Base-by-base conservation (phyloP, 2,888 invertebrate genomes). In the Pachymerium ferrugineum region DNA sequence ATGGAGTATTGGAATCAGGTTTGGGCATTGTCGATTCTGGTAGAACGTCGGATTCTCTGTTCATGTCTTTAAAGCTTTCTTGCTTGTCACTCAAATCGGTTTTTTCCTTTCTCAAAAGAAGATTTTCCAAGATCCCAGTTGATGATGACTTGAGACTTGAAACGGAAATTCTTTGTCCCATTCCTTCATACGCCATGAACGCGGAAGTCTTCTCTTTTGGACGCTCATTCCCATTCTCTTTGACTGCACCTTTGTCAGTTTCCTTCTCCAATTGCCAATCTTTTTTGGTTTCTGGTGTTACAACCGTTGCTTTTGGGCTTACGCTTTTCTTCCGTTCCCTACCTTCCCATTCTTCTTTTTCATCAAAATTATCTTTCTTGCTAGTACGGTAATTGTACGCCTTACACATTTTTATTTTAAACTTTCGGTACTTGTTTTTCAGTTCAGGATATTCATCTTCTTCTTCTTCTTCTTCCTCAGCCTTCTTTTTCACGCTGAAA, bases 341-440 rank as follows among this genome's bases (percentile, higher is more conserved):
- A 67, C 73, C 33, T 70, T 74, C 16, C 74, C 76, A 14, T 30
- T 54, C 30, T 14, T 68, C 68, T n/a, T 68, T 73, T 19, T 75
- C 77, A 31, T 72, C 72, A 12, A 74, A 73, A 68, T 75, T 75
- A 25, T 76, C 75, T 3, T 19, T 54, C 31, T 79, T 79, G 81
- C n/a, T n/a, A n/a, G n/a, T n/a, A n/a, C 89, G 88, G 81, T 90
- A 89, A 80, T 90, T 89, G 81, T 92, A 93, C 42, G 92, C 93
- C 81, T 92, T 89, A 54, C 92, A 90, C 87, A 95, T 94, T 85
- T 95, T 95, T 80, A 95, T 94, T 85, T 95, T 95, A 14, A 94
- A 93, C 84, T 94, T 94, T 74, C 94, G 87, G 81, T 92, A 95
- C 83, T 94, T 94, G 83, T 94, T 95, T 78, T 91, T 90, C 79